Percentiles rank a stretch among this genome's conserved stretches.
Conservation (phyloP, 2,888 invertebrate genomes). For the Dyspetes luteomarginatus region DNA sequence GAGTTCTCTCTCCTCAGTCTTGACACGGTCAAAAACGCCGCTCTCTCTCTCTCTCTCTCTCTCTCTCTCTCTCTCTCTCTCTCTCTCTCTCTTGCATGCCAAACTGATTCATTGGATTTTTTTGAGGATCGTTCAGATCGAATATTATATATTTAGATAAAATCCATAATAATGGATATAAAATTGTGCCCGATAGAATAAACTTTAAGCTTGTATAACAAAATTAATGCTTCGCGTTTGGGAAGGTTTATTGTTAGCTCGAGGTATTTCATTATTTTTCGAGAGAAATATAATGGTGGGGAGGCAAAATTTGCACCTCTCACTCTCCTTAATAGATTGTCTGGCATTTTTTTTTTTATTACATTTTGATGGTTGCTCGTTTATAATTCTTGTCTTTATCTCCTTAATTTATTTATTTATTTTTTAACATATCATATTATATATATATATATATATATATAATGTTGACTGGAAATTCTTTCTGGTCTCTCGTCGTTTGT, state of each 20-base stretch:
- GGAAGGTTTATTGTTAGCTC: constrained; percentile 46
- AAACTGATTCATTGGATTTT: constrained; percentile 53
- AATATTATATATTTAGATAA: no score
- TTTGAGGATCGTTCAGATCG: no score
- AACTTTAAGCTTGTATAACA: constrained; percentile 22
- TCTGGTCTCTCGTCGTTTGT: background rate
- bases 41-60: background rate
- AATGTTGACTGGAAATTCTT: constrained; percentile 12
- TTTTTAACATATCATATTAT: background rate
- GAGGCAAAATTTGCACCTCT: constrained; percentile 15
- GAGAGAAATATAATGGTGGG: constrained; percentile 4
- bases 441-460: background rate
- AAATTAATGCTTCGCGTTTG: constrained; percentile 14
- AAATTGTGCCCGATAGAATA: no score
- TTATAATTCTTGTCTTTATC: constrained; percentile 11
- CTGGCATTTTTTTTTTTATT: background rate
- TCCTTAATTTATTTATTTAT: constrained; percentile 16
- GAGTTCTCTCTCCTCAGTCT: no score
- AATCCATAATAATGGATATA: no score
- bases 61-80: background rate
- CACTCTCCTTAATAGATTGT: constrained; percentile 26
- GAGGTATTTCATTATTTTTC: background rate
- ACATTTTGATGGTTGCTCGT: constrained; percentile 32
- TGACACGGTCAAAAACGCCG: no score
- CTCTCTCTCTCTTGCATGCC: constrained; percentile 54